Conservation (phyloP, 2,888 invertebrate genomes). For the Mamestra brassicae region DNA sequence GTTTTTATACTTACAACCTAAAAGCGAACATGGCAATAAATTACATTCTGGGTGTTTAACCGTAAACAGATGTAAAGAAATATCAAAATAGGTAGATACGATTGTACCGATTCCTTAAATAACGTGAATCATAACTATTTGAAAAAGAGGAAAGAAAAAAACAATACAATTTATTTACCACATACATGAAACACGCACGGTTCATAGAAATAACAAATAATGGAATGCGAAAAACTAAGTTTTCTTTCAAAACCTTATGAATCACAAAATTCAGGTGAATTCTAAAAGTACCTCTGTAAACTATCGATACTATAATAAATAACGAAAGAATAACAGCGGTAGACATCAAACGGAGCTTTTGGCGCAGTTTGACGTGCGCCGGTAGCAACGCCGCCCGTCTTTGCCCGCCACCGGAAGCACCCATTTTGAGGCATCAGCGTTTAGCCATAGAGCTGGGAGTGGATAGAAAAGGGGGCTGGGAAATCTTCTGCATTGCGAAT, state of each 20-base stretch:
- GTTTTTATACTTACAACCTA: no score
- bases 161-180: no score
- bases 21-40: no score
- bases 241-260: background rate
- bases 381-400: slow-evolving; percentile 86
- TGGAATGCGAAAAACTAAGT: no score
- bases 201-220: no score
- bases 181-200: no score
- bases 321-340: slow-evolving; percentile 54
- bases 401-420: slow-evolving; percentile 84
- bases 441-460: slow-evolving; percentile 75
- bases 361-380: slow-evolving; percentile 80
- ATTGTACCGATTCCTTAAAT: background rate
- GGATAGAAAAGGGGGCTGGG: slow-evolving; percentile 61
- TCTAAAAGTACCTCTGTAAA: slow-evolving; percentile 23
- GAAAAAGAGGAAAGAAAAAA: no score
- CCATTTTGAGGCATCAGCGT: slow-evolving; percentile 88
- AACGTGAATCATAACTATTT: background rate
- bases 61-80: background rate
- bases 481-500: background rate
- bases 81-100: background rate
- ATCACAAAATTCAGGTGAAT: background rate
- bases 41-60: no score
- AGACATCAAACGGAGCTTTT: slow-evolving; percentile 78
- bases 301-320: slow-evolving; percentile 50